A percentile compares a stretch with the other conserved stretches of the same genome.
phyloP scores from a whole-genome alignment of 1,140 invertebrate species.

The Sycophaga agraensis region DNA sequence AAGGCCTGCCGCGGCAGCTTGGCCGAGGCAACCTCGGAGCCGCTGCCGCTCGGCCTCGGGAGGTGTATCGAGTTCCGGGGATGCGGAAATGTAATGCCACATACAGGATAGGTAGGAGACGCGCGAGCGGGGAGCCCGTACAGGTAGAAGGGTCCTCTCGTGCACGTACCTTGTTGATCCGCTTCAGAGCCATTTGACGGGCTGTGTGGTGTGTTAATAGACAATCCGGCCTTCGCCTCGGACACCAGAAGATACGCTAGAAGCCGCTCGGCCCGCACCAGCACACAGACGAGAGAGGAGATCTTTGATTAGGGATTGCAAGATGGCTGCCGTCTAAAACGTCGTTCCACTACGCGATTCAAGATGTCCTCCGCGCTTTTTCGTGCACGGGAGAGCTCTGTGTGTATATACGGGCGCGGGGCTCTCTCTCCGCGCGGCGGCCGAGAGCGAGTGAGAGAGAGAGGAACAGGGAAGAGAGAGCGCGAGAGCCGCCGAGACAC shows the following conservation, averaged over 20 bases:
- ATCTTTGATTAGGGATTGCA: slow-evolving; percentile 62
- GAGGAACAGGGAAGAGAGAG: not conserved
- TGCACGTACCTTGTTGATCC: slow-evolving; percentile 90
- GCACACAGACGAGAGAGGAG: slow-evolving; percentile 43
- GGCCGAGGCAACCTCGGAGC: not conserved
- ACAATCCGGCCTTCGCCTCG: slow-evolving; percentile 21
- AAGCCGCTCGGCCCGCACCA: slow-evolving; percentile 47
- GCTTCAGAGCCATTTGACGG: slow-evolving; percentile 87
- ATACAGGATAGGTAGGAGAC: slow-evolving; percentile 1
- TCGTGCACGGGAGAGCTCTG: slow-evolving; percentile 1
- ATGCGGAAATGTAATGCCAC: too few species aligned
- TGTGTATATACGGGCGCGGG: not conserved
- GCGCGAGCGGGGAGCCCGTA: not conserved
- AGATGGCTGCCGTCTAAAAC: slow-evolving; percentile 60
- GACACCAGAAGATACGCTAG: slow-evolving; percentile 20
- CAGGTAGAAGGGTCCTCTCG: too few species aligned
- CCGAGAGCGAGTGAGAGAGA: slow-evolving; percentile 1
- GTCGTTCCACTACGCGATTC: slow-evolving; percentile 54
- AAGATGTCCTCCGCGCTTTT: slow-evolving; percentile 36
- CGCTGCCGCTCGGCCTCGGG: not conserved
- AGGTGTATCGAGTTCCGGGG: not conserved
- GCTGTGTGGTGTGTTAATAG: slow-evolving; percentile 18
- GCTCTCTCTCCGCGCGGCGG: too few species aligned
- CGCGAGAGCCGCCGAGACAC: not conserved
- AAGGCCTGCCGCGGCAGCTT: too few species aligned